These are phyloP conservation scores for Eilema sororculum DNA, from an alignment of 2,888 invertebrate species.

Conservation along the genomic window DNA sequence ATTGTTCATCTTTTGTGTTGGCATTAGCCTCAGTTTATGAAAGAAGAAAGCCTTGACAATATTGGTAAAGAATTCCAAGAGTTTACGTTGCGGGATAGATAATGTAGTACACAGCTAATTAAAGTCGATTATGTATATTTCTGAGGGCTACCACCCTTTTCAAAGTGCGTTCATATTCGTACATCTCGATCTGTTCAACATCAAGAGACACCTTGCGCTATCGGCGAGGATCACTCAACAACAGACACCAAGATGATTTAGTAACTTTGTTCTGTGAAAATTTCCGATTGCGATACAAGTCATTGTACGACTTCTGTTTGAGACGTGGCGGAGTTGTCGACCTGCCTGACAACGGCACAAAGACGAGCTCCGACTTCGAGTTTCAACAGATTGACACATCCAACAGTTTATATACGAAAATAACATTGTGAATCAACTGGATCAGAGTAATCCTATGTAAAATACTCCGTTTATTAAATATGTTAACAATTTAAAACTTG, in stretches of 20 bases:
- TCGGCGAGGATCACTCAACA: neutral
- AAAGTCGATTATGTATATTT: neutral
- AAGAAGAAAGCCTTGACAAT: no score
- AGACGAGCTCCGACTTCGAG: neutral
- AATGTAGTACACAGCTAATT: neutral
- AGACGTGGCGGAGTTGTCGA: neutral
- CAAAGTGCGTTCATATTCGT: neutral
- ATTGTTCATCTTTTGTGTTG: neutral
- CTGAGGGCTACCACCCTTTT: neutral
- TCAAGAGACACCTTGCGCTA: neutral
- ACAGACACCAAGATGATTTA: neutral
- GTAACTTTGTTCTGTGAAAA: neutral
- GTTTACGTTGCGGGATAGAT: neutral
- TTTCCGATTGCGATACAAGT: neutral
- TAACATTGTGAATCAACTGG: no score
- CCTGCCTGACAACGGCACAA: neutral
- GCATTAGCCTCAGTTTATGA: neutral
- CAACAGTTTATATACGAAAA: neutral
- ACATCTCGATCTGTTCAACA: neutral
- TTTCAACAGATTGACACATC: neutral
- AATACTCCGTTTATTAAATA: neutral
- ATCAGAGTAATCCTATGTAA: no score
- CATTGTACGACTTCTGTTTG: neutral
- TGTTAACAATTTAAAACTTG: neutral
- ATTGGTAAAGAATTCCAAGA: no score